Conservation (phyloP, 1,140 invertebrate species). For the Lordiphosa stackelbergi region DNA sequence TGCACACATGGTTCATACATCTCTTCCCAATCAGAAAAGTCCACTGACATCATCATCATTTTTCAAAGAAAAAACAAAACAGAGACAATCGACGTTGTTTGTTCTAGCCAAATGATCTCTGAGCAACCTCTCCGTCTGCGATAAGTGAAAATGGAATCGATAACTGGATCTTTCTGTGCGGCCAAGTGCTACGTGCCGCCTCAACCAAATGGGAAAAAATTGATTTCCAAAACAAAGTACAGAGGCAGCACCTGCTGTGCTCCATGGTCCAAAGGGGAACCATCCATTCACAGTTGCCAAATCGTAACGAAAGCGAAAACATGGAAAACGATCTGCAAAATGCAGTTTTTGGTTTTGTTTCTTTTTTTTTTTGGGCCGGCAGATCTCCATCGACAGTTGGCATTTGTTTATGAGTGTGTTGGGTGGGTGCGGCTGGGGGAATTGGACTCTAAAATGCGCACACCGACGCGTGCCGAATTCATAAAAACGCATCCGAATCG, state of each 20-base stretch:
- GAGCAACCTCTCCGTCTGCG: slow-evolving; percentile 3
- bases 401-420: slow-evolving; percentile 42
- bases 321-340: slow-evolving; percentile 19
- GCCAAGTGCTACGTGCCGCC: slow-evolving; percentile 4
- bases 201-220: slow-evolving; percentile 15
- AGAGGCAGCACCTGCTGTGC: slow-evolving; percentile 32
- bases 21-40: slow-evolving; percentile 8
- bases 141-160: slow-evolving; percentile 9
- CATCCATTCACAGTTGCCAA: slow-evolving; percentile 45
- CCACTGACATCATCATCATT: slow-evolving; percentile 25
- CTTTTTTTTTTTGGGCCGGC: slow-evolving; percentile 26
- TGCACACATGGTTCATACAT: background rate
- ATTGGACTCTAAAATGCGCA: slow-evolving; percentile 54
- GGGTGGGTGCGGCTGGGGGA: slow-evolving; percentile 31
- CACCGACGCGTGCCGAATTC: slow-evolving; percentile 71
- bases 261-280: slow-evolving; percentile 1
- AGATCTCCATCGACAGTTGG: slow-evolving; percentile 20
- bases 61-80: background rate
- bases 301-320: slow-evolving; percentile 12
- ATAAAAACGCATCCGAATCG: slow-evolving; percentile 67
- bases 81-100: slow-evolving; percentile 33
- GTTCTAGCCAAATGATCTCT: slow-evolving; percentile 14
- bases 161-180: too few species aligned
- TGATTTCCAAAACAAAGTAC: slow-evolving; percentile 47
- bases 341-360: slow-evolving; percentile 15